A percentile compares a stretch with the other conserved stretches of the same genome.
Evolutionary conservation across 2,888 invertebrate genomes (phyloP).

Genomic region (Cecidostiba fungosa): DNA sequence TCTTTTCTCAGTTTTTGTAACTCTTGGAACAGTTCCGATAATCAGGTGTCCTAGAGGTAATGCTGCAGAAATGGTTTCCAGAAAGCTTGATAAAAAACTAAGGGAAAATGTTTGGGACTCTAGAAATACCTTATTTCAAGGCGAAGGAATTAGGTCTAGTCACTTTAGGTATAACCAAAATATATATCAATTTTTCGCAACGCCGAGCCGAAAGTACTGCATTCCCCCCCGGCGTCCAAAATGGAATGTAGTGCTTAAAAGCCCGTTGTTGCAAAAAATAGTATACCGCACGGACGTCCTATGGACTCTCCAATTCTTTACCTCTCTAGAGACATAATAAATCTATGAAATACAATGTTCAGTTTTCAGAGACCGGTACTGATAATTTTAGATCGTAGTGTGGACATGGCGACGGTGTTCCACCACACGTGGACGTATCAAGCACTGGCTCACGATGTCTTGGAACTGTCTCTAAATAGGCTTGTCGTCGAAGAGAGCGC

Average conservation of each 20-base stretch:
- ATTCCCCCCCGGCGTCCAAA: no score
- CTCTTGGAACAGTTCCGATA: constrained; percentile 88
- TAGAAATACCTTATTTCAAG: constrained; percentile 96
- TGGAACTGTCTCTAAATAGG: constrained; percentile 94
- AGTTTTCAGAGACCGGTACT: constrained; percentile 97
- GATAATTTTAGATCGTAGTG: constrained; percentile 94
- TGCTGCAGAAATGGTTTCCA: constrained; percentile 99
- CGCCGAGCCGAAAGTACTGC: no score
- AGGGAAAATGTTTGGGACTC: constrained; percentile 98
- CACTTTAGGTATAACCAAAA: constrained; percentile 81
- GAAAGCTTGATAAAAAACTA: constrained; percentile 97
- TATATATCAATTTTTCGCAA: neutral
- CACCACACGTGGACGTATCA: constrained; percentile 99
- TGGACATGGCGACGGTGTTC: constrained; percentile 98
- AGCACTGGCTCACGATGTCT: constrained; percentile 97
- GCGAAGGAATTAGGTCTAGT: constrained; percentile 88
- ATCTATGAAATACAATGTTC: no score
- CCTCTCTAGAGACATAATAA: no score
- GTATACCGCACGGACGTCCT: no score
- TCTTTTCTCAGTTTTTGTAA: constrained; percentile 98
- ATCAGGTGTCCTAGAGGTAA: constrained; percentile 94
- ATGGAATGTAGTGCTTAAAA: no score
- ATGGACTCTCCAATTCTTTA: no score
- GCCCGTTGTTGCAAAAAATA: no score
- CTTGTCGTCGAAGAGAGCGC: constrained; percentile 86